Conservation (phyloP, 2,797 vertebrate species). For the Cephalopachus bancanus region DNA sequence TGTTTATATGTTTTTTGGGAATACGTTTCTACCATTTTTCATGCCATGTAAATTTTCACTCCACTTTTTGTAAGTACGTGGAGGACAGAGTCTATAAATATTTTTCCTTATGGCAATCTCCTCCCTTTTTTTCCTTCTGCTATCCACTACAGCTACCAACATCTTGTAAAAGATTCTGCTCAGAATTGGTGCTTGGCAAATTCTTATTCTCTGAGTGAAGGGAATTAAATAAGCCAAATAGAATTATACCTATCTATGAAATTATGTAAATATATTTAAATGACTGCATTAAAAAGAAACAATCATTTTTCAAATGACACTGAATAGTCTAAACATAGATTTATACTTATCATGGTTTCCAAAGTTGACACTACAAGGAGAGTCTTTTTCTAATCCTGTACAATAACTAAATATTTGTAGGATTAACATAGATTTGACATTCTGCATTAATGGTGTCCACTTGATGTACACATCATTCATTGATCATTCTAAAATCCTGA, state of each 20-base stretch:
- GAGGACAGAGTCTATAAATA: background rate
- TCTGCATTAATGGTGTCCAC: slow-evolving; percentile 9
- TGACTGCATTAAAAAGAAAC: slow-evolving; percentile 47
- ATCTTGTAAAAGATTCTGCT: background rate
- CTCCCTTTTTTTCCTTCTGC: background rate
- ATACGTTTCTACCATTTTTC: background rate
- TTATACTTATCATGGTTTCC: slow-evolving; percentile 40
- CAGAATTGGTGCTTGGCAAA: background rate
- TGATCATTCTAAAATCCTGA: slow-evolving; percentile 79
- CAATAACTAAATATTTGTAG: slow-evolving; percentile 46
- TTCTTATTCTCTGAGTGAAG: slow-evolving; percentile 27
- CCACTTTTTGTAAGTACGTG: background rate
- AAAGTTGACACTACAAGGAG: background rate
- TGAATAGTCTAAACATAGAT: slow-evolving; percentile 41
- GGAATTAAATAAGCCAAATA: slow-evolving; percentile 39
- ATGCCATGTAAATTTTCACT: background rate
- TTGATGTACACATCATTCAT: slow-evolving; percentile 75
- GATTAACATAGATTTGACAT: slow-evolving; percentile 10
- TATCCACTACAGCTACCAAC: background rate
- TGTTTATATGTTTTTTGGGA: background rate
- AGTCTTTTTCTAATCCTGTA: slow-evolving; percentile 47
- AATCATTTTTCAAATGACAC: slow-evolving; percentile 43
- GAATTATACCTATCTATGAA: slow-evolving; percentile 44
- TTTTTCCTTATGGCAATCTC: background rate
- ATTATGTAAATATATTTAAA: slow-evolving; percentile 56